phyloP scores from a whole-genome alignment of 2,888 invertebrate genomes.

The Rotaria socialis region DNA sequence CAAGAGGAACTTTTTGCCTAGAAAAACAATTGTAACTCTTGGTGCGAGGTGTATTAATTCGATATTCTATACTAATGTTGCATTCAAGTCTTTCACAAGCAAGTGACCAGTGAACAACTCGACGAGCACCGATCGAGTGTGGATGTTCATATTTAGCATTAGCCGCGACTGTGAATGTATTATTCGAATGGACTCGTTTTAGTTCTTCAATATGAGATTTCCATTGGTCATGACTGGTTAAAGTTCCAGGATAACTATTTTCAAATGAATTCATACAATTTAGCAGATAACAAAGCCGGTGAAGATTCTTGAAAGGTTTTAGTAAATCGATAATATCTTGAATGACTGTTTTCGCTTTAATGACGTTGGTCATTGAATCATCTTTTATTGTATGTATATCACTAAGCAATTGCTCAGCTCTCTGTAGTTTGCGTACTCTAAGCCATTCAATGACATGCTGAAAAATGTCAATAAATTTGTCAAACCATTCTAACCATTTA shows the following conservation, averaged over 20 bases:
- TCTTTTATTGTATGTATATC: background rate
- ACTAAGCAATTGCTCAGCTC: background rate
- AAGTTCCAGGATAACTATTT: background rate
- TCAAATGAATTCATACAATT: slow-evolving; percentile 16
- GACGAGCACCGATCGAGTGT: background rate
- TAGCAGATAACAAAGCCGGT: background rate
- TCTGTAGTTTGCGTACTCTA: background rate
- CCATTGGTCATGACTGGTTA: background rate
- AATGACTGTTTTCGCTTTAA: background rate
- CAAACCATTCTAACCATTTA: slow-evolving; percentile 22
- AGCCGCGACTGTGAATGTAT: background rate
- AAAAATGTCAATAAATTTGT: background rate
- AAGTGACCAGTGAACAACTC: background rate
- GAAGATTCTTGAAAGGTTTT: background rate
- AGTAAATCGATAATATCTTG: background rate
- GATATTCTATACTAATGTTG: background rate
- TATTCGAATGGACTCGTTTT: background rate
- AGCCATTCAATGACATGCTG: background rate
- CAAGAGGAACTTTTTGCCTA: background rate
- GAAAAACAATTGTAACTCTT: too few species aligned
- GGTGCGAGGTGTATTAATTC: too few species aligned
- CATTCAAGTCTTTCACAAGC: background rate
- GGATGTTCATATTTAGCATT: background rate
- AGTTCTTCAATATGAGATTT: background rate
- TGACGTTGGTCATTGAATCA: background rate